These are phyloP conservation scores for Heliconius ismenius DNA, from an alignment of 2,888 invertebrate species.

Conservation along the genomic window DNA sequence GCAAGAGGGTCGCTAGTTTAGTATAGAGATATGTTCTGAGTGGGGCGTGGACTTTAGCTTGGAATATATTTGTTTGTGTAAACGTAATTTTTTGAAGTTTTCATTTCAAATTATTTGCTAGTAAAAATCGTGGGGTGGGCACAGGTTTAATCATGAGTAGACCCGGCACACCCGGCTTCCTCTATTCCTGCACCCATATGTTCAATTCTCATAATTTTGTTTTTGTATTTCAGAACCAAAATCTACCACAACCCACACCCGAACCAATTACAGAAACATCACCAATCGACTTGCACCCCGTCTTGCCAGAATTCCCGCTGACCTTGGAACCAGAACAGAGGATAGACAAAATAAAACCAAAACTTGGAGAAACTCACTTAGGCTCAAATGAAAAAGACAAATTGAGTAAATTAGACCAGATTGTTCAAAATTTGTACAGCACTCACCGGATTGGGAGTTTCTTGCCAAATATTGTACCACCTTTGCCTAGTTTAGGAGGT, in stretches of 20 bases:
- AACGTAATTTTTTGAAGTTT: no score
- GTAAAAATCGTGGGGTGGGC: no score
- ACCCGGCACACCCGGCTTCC: no score
- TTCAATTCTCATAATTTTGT: not conserved
- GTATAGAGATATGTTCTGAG: no score
- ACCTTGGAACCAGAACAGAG: slow-evolving; percentile 17
- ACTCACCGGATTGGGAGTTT: slow-evolving; percentile 71
- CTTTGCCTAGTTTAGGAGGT: slow-evolving; percentile 56
- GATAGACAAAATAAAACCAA: slow-evolving; percentile 47
- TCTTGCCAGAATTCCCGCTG: slow-evolving; percentile 1
- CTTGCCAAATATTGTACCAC: slow-evolving; percentile 48
- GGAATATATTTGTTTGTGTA: no score
- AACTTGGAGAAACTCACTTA: slow-evolving; percentile 36
- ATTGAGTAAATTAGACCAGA: slow-evolving; percentile 74
- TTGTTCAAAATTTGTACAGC: slow-evolving; percentile 75
- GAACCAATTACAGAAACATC: slow-evolving; percentile 42
- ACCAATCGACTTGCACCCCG: slow-evolving; percentile 10
- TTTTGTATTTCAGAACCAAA: slow-evolving; percentile 62
- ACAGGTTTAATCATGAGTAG: no score
- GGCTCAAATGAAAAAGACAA: slow-evolving; percentile 65
- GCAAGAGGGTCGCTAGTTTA: no score
- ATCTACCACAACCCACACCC: slow-evolving; percentile 61
- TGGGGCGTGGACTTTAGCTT: no score
- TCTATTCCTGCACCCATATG: no score
- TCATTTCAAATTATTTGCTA: no score